These are phyloP conservation scores for Sebastes kiyomatsui DNA, from an alignment of 2,797 vertebrate genomes.

Conservation along the genomic window DNA sequence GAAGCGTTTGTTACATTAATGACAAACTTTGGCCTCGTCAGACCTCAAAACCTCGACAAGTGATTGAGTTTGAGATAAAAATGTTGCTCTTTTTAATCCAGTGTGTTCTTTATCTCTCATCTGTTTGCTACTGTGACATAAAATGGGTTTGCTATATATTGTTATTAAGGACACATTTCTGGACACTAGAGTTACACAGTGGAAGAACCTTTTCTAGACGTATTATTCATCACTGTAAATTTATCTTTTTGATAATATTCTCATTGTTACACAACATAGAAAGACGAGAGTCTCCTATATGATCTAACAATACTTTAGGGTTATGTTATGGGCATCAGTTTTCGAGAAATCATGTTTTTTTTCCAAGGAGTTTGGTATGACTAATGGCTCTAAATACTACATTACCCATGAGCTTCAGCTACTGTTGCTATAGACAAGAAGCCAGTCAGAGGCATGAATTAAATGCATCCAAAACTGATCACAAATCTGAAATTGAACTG, in stretches of 20 bases:
- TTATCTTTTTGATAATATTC: accelerated
- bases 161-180: not conserved
- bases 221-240: not conserved
- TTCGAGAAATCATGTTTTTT: not conserved
- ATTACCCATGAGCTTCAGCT: not conserved
- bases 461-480: not conserved
- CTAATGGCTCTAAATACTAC: not conserved
- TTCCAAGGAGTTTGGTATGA: not conserved
- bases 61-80: not conserved
- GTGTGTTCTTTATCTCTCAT: not conserved
- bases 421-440: not conserved
- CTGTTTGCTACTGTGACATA: not conserved
- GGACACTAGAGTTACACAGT: not conserved
- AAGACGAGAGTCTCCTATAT: not conserved
- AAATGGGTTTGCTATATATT: not conserved
- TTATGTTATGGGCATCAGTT: not conserved
- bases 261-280: not conserved
- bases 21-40: not conserved
- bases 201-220: not conserved
- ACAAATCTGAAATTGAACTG: not conserved
- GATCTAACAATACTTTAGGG: not conserved
- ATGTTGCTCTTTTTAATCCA: not conserved
- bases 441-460: too few relatives aligned
- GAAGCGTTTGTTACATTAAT: not conserved
- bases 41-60: not conserved